Evolutionary conservation across 2,113 vertebrate genomes (phyloP).

Genomic region (Vireo altiloquus): DNA sequence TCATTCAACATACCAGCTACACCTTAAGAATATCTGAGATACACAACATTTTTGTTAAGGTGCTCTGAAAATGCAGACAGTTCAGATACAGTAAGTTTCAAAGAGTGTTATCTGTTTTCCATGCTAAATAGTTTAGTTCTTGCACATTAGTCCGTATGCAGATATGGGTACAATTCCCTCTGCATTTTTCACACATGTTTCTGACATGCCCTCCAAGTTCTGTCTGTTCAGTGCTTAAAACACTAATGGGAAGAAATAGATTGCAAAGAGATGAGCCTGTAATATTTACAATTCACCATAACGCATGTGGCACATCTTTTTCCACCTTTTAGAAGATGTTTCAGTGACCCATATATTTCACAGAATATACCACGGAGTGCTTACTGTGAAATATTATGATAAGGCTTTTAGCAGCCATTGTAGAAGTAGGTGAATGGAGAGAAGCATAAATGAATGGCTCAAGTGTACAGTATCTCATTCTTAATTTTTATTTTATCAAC

Average conservation of each 20-base stretch:
- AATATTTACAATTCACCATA: not conserved
- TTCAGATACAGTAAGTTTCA: not conserved
- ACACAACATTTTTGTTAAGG: not conserved
- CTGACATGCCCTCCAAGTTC: not conserved
- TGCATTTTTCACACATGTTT: not conserved
- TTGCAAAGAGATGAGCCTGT: not conserved
- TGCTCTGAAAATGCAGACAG: not conserved
- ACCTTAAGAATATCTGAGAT: not conserved
- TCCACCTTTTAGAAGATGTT: not conserved
- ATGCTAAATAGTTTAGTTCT: not conserved
- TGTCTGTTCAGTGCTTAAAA: not conserved
- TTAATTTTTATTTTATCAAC: conserved; percentile 4
- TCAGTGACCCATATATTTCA: not conserved
- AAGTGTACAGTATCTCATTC: not conserved
- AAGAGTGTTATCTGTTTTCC: not conserved
- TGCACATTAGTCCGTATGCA: not conserved
- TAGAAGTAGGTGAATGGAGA: not conserved
- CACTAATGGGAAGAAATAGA: not conserved
- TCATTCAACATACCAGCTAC: not conserved
- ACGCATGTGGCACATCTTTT: not conserved
- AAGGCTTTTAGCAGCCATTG: not conserved
- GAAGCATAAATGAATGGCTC: not conserved
- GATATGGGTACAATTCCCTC: not conserved
- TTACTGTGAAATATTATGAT: not conserved
- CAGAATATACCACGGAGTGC: not conserved